Evolutionary conservation across 2,888 invertebrate genomes (phyloP).

Genomic region (Eupelmus urozonus): DNA sequence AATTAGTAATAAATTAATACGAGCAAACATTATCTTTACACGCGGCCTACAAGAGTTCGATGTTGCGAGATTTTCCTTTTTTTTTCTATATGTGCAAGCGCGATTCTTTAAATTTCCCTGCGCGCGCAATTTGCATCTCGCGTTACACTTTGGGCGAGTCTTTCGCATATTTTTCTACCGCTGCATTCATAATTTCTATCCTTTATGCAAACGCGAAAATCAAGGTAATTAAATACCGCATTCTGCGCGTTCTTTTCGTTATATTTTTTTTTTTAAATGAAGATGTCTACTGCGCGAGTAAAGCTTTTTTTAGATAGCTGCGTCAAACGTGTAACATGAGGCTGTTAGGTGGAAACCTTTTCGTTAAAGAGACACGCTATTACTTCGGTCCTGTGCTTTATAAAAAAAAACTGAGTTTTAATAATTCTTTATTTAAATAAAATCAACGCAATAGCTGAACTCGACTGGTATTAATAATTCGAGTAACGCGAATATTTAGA

Average conservation of each 20-base stretch:
- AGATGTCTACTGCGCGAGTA: not conserved
- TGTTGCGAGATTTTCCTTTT: conserved; percentile 25
- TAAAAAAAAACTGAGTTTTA: not conserved
- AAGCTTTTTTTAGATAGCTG: not conserved
- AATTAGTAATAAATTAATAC: conserved; percentile 67
- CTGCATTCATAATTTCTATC: conserved; percentile 47
- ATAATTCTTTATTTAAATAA: conserved; percentile 5
- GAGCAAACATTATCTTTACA: conserved; percentile 56
- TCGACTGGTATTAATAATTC: not conserved
- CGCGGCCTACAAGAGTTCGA: not conserved
- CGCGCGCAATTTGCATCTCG: conserved; percentile 26
- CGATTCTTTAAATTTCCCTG: conserved; percentile 34
- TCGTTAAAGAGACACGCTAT: conserved; percentile 14
- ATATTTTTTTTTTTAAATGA: conserved; percentile 14
- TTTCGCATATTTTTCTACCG: conserved; percentile 45
- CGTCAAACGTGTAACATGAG: not conserved
- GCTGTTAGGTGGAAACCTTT: not conserved
- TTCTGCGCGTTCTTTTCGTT: not conserved
- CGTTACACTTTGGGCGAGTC: conserved; percentile 53
- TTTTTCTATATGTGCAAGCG: not conserved
- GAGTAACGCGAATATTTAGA: conserved; percentile 13
- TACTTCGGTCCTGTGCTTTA: not conserved
- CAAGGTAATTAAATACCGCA: conserved; percentile 25
- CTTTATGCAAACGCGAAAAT: conserved; percentile 12
- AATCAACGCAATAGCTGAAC: not conserved